A percentile compares a stretch with the other conserved stretches of the same genome.
Evolutionary conservation across 2,113 vertebrate species (phyloP).

Genomic region (Cyprinus carpio): DNA sequence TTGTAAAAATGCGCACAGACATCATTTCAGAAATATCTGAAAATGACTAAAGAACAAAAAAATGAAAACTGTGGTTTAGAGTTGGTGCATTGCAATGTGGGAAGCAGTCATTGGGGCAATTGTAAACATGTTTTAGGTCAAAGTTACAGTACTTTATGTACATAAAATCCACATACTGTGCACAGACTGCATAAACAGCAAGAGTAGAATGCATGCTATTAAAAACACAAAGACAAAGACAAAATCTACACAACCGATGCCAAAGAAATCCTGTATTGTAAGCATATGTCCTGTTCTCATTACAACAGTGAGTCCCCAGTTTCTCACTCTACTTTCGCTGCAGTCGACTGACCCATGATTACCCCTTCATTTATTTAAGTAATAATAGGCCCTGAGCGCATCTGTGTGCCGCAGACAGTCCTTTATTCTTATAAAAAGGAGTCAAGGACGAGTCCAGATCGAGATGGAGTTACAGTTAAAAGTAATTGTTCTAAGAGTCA

Average conservation of each 20-base stretch:
- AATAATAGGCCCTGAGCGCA: slow-evolving; percentile 84
- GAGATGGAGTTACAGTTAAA: slow-evolving; percentile 20
- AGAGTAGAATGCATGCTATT: neutral
- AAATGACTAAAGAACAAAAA: neutral
- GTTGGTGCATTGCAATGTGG: neutral
- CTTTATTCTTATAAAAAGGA: slow-evolving; percentile 65
- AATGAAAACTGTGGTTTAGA: neutral
- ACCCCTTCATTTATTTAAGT: slow-evolving; percentile 88
- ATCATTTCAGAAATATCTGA: too few species aligned
- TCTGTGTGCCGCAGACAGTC: slow-evolving; percentile 21
- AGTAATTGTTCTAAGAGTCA: slow-evolving; percentile 29
- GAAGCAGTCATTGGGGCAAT: neutral
- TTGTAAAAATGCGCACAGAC: too few species aligned
- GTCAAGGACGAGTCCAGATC: slow-evolving; percentile 62
- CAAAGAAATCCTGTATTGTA: neutral
- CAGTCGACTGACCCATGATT: slow-evolving; percentile 78
- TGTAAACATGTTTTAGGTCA: too few species aligned
- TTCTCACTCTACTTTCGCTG: slow-evolving; percentile 73
- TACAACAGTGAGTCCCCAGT: slow-evolving; percentile 59
- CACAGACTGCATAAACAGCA: neutral
- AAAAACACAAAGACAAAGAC: neutral
- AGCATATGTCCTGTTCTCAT: slow-evolving; percentile 79
- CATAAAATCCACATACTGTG: neutral
- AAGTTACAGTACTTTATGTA: neutral
- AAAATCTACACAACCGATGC: neutral